phyloP scores from a whole-genome alignment of 1,140 invertebrate species.

The Globodera rostochiensis region DNA sequence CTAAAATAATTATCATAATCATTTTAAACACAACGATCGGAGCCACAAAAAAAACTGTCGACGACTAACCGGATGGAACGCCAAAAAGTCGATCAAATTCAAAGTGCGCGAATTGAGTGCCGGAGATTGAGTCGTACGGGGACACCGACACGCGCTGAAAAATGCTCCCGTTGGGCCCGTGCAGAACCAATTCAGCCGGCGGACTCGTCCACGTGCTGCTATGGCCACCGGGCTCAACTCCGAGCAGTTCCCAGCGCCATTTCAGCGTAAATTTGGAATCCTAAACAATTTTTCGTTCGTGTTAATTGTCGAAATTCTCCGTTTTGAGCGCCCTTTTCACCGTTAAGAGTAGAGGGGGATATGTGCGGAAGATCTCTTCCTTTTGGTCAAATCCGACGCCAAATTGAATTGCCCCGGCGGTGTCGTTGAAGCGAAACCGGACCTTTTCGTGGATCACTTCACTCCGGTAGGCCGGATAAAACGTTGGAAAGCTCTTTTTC shows the following conservation, averaged over 20 bases:
- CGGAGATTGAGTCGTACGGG: constrained; percentile 20
- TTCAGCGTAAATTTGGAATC: constrained; percentile 19
- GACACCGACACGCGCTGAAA: not conserved
- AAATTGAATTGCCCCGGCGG: constrained; percentile 37
- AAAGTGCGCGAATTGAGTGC: constrained; percentile 18
- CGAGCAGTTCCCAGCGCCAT: constrained; percentile 35
- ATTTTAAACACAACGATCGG: not conserved
- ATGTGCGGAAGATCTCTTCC: constrained; percentile 56
- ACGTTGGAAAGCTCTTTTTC: not conserved
- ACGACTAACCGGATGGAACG: not conserved
- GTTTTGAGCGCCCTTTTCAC: constrained; percentile 17
- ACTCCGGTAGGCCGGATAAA: not conserved
- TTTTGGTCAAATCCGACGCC: constrained; percentile 52
- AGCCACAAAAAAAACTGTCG: not conserved
- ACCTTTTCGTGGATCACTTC: not conserved
- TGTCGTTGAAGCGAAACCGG: constrained; percentile 30
- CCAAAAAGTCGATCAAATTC: constrained; percentile 8
- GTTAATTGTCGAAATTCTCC: too few relatives aligned
- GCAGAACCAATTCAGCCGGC: constrained; percentile 16
- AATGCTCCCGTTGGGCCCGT: constrained; percentile 7
- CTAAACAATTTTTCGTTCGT: not conserved
- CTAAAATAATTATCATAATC: not conserved
- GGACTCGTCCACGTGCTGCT: constrained; percentile 21
- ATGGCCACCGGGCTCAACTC: not conserved
- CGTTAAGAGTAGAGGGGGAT: constrained; percentile 31